Evolutionary conservation across 2,797 vertebrate genomes (phyloP).

Genomic region (Hypotaenidia okinawae): DNA sequence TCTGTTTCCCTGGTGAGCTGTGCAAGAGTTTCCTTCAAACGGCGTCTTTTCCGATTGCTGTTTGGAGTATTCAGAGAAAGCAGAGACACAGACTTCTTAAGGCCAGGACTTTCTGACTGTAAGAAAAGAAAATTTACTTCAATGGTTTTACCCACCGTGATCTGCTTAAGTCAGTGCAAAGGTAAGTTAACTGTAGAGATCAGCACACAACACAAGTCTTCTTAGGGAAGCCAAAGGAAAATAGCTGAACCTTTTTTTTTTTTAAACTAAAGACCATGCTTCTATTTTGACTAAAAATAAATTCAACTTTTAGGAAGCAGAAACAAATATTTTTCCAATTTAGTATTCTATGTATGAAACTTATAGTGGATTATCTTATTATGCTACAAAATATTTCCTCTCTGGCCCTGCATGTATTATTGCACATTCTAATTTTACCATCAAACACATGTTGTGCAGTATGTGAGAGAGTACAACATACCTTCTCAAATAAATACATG

Average conservation of each 20-base stretch:
- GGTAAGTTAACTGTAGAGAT: not conserved
- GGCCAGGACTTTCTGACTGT: slow-evolving; percentile 89
- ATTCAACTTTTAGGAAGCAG: not conserved
- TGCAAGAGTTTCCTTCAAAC: slow-evolving; percentile 91
- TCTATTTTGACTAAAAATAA: not conserved
- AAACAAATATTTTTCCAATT: not conserved
- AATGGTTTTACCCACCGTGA: not conserved
- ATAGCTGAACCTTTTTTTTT: not conserved
- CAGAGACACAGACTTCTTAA: slow-evolving; percentile 94
- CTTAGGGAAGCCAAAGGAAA: rapidly evolving
- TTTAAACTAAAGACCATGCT: not conserved
- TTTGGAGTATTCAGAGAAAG: slow-evolving; percentile 92
- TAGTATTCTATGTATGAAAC: not conserved
- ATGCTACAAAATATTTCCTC: not conserved
- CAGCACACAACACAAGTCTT: not conserved
- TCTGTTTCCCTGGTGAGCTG: slow-evolving; percentile 93
- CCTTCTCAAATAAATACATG: slow-evolving; percentile 98
- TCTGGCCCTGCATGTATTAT: not conserved
- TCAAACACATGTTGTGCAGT: not conserved
- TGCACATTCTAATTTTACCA: not conserved
- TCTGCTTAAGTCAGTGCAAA: not conserved
- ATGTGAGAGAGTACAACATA: slow-evolving; percentile 34
- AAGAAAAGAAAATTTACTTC: slow-evolving; percentile 36
- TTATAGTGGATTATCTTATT: not conserved
- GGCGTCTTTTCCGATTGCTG: slow-evolving; percentile 92